Conservation (phyloP, 1,140 invertebrate genomes). For the Anastrepha obliqua region DNA sequence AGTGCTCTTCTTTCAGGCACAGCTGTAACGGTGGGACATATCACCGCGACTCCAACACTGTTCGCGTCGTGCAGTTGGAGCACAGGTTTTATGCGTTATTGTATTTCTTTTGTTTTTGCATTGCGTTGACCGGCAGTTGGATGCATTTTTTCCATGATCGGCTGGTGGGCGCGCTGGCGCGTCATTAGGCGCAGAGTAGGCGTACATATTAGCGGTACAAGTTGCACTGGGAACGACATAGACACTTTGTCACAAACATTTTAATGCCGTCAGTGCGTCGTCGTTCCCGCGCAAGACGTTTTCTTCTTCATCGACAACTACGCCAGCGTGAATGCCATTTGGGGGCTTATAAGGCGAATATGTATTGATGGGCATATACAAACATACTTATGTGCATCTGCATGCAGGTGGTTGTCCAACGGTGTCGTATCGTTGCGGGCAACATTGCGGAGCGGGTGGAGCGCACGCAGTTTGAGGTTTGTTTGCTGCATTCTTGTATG, state of each 20-base stretch:
- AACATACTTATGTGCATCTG: background rate
- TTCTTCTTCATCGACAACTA: background rate
- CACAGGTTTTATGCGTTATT: background rate
- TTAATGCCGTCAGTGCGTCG: background rate
- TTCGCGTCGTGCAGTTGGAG: background rate
- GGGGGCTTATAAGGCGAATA: background rate
- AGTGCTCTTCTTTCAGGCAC: constrained; percentile 60
- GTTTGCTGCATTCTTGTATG: background rate
- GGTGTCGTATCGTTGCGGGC: background rate
- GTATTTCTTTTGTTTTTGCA: constrained; percentile 28
- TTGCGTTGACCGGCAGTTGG: background rate
- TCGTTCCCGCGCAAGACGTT: background rate
- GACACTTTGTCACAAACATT: constrained; percentile 58
- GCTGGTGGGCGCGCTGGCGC: constrained; percentile 54
- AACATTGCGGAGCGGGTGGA: background rate
- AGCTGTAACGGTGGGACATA: constrained; percentile 25
- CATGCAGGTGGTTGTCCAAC: constrained; percentile 4
- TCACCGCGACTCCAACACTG: background rate
- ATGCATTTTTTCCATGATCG: background rate
- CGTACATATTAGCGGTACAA: constrained; percentile 59
- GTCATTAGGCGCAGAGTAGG: constrained; percentile 59
- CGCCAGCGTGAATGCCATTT: background rate
- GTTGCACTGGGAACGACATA: constrained; percentile 54
- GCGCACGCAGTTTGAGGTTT: constrained; percentile 26
- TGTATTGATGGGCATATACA: background rate